A percentile compares a stretch with the other conserved stretches of the same genome.
Conservation (phyloP, 2,888 invertebrate genomes). For the Beris morrisii region DNA sequence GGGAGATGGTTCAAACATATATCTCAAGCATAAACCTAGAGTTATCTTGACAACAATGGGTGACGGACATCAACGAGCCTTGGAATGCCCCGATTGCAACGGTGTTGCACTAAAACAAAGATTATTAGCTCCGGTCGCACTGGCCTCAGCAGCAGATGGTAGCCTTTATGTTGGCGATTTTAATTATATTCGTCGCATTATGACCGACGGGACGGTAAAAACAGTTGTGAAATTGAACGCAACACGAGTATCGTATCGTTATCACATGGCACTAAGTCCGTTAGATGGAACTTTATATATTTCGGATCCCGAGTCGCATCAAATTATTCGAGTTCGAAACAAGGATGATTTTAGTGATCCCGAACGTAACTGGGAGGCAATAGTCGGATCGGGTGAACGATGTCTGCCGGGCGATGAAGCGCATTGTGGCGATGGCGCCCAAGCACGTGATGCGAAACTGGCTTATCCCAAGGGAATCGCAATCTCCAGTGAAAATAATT, state of each 20-base stretch:
- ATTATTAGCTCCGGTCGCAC: conserved; percentile 87
- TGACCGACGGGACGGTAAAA: conserved; percentile 73
- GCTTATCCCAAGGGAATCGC: conserved; percentile 97
- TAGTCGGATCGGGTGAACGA: conserved; percentile 92
- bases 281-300: conserved; percentile 92
- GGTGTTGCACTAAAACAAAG: conserved; percentile 79
- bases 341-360: conserved; percentile 81
- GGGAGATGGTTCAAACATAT: conserved; percentile 95
- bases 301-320: conserved; percentile 94
- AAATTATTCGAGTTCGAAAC: conserved; percentile 84
- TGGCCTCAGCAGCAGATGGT: conserved; percentile 90
- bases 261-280: conserved; percentile 95
- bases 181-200: conserved; percentile 85
- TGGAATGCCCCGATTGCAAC: conserved; percentile 81
- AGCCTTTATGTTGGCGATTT: conserved; percentile 95
- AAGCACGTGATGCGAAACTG: conserved; percentile 89
- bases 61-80: conserved; percentile 83
- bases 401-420: conserved; percentile 92
- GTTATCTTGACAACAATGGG: conserved; percentile 91
- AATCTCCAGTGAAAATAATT: conserved; percentile 85
- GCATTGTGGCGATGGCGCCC: conserved; percentile 93
- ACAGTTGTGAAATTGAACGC: conserved; percentile 67
- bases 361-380: conserved; percentile 91
- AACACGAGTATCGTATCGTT: conserved; percentile 91
- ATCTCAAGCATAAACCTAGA: conserved; percentile 88